Base-by-base conservation (phyloP, 1,140 invertebrate species). In the Charaxes varanes region DNA sequence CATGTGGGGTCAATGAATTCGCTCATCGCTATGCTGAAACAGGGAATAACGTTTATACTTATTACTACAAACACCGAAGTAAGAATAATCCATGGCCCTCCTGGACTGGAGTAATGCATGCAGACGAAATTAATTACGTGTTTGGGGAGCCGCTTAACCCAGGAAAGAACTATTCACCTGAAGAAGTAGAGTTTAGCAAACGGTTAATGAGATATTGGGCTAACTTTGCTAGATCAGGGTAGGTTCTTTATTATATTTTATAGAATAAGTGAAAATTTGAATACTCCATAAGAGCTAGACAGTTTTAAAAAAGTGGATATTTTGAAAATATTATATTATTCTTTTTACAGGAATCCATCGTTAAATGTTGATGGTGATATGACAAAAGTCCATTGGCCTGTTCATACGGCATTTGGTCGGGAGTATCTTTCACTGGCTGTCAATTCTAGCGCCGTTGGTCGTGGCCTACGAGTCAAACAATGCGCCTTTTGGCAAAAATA, bases 401-500 rank as follows among this genome's bases (percentile, higher is more conserved):
- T 90, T 19, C 94, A 97, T 77, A 95, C 93, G 6, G 88, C 90
- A 1, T 88, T 88, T 38, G 93, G 92, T 5, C 88, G 93, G 58
- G 94, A 97, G 72, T 97, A 93, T 80, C 86, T 98, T 33, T 93
- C 93, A 1, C 81, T 98, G 32, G 91, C 91, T 47, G 88, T 92
- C 0, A 94, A 96, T 74, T 89, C 88, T 5, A 92, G 90, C 14
- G 86, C 89, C n/a, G 90, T 94, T 11, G 95, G 95, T 4, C 88
- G 90, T 36, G 97, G 95, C 10, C 92, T 93, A 3, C 87, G 95
- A 43, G 88, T 94, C 41, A 95, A 94, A 78, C 90, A 97, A 74
- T 98, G 97, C 86, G 94, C 95, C 34, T 98, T 98, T 84, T 98
- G 97, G 96, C 94, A 96, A 73, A 92, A 95, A 66, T 97, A 97